Percentiles rank a stretch among this genome's conserved stretches.
phyloP scores from a whole-genome alignment of 2,888 invertebrate species.

The Baronia brevicornis region DNA sequence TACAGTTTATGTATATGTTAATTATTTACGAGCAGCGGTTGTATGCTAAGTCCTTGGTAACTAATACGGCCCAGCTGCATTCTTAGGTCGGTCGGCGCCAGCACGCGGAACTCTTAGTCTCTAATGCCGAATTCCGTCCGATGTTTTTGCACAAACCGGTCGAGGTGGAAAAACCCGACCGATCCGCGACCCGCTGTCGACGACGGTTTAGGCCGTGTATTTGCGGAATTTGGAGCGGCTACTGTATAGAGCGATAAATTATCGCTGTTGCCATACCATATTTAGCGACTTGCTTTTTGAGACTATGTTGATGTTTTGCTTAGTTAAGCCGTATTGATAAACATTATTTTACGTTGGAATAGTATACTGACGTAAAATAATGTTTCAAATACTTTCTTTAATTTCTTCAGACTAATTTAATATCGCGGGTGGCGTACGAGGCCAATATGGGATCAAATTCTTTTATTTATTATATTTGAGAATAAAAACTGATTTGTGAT shows the following conservation, averaged over 20 bases:
- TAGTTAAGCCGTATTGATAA: no score
- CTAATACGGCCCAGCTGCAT: conserved; percentile 24
- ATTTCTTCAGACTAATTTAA: background rate
- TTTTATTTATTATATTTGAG: no score
- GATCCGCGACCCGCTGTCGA: conserved; percentile 21
- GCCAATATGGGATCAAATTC: no score
- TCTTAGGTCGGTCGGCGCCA: conserved; percentile 26
- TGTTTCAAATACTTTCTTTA: no score
- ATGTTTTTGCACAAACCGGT: conserved; percentile 45
- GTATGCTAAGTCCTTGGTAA: conserved; percentile 22
- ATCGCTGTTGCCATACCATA: background rate
- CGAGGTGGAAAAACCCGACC: conserved; percentile 41
- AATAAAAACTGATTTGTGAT: no score
- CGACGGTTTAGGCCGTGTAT: conserved; percentile 9
- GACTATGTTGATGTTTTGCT: no score
- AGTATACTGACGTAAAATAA: no score
- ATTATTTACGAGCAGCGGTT: no score
- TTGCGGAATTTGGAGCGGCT: conserved; percentile 3
- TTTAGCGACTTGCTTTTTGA: background rate
- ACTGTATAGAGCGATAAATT: conserved; percentile 3
- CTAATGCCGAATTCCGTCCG: conserved; percentile 36
- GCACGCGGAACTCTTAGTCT: conserved; percentile 34
- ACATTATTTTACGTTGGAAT: no score
- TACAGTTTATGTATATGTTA: no score
- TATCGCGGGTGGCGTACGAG: no score